Evolutionary conservation across 2,113 vertebrate species (phyloP).

Genomic region (Callionymus lyra): DNA sequence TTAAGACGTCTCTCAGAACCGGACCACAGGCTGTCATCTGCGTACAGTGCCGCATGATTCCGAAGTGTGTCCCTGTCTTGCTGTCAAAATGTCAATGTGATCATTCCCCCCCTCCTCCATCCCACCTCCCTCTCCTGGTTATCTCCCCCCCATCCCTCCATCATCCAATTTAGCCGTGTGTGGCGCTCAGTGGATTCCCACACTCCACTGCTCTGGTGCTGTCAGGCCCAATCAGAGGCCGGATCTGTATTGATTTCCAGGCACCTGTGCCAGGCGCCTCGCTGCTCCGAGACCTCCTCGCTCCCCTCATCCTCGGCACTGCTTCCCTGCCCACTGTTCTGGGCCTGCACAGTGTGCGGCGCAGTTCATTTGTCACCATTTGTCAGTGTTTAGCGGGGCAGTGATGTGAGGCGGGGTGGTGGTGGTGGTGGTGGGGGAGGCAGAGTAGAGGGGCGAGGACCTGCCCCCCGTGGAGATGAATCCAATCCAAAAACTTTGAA

Average conservation of each 20-base stretch:
- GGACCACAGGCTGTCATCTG: too few species aligned
- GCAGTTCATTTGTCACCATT: constrained; percentile 90
- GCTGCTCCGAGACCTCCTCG: constrained; percentile 37
- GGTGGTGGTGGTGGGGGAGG: constrained; percentile 45
- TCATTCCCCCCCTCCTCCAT: constrained; percentile 14
- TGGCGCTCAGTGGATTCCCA: constrained; percentile 48
- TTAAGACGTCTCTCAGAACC: too few species aligned
- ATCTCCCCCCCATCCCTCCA: constrained; percentile 20
- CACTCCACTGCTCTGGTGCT: constrained; percentile 38
- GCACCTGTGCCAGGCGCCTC: constrained; percentile 69
- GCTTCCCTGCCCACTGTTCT: constrained; percentile 59
- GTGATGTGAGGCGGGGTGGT: constrained; percentile 68
- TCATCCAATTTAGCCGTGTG: constrained; percentile 51
- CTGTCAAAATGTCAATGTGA: constrained; percentile 24
- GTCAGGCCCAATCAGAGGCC: constrained; percentile 38
- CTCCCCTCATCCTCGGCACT: constrained; percentile 36
- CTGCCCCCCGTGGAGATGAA: constrained; percentile 29
- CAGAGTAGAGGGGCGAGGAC: constrained; percentile 37
- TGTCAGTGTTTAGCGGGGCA: constrained; percentile 81
- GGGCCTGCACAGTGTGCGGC: constrained; percentile 65
- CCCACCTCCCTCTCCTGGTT: constrained; percentile 12
- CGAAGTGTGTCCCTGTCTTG: constrained; percentile 14
- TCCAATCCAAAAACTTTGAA: too few species aligned
- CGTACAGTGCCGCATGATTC: constrained; percentile 17
- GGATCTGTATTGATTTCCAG: constrained; percentile 46